These are phyloP conservation scores for Prinia subflava DNA, from an alignment of 2,113 vertebrate species.

Conservation along the genomic window DNA sequence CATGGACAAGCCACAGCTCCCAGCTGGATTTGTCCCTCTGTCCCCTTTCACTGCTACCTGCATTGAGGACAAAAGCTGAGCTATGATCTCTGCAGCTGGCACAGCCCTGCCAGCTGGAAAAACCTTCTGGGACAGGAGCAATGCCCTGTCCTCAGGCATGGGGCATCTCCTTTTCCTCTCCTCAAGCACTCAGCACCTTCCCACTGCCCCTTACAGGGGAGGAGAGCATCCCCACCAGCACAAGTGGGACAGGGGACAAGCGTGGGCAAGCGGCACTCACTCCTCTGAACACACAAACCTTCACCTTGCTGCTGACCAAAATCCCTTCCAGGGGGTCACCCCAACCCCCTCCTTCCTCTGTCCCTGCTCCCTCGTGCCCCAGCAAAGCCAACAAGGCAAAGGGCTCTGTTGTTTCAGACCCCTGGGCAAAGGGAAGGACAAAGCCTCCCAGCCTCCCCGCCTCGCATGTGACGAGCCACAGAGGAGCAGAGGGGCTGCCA, in stretches of 20 bases:
- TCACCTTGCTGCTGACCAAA: neutral
- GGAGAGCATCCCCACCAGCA: neutral
- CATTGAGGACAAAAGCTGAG: neutral
- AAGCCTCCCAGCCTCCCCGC: neutral
- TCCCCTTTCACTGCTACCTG: neutral
- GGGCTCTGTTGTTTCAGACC: slow-evolving; percentile 38
- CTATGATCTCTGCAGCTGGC: neutral
- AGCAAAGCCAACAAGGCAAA: slow-evolving; percentile 42
- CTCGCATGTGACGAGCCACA: slow-evolving; percentile 35
- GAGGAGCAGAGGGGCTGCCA: slow-evolving; percentile 36
- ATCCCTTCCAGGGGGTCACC: neutral
- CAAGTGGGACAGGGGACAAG: neutral
- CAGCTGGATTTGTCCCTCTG: neutral
- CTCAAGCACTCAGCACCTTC: neutral
- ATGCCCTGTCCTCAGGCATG: neutral
- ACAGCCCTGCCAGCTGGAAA: neutral
- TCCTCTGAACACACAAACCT: neutral
- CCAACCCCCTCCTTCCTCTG: neutral
- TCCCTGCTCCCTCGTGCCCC: neutral
- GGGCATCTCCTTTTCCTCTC: neutral
- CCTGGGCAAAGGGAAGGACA: neutral
- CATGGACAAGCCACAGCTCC: neutral
- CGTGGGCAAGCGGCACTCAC: fast-evolving
- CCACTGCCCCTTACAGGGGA: neutral
- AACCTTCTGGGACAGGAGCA: neutral